Evolutionary conservation across 2,797 vertebrate species (phyloP), one percentile per base, ranked within the genome.

Genomic region (Takifugu ocellatus): DNA sequence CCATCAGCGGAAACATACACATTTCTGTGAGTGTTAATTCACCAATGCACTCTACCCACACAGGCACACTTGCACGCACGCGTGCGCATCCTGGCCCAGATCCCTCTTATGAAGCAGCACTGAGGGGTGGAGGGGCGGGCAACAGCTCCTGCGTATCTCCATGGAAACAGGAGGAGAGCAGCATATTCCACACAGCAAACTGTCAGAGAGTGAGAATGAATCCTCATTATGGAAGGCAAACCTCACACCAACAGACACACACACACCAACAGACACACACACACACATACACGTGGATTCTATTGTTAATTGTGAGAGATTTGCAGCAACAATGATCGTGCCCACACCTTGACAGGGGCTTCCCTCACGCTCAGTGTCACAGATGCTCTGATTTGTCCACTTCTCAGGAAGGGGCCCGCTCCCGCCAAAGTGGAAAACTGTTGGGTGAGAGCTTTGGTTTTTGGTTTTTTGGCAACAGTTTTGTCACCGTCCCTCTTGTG

Each of bases 111-210:
- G 74, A 84, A 87, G 80, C 78, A 67, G 60, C 72, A 76, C 33
- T 47, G 51, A 27, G 36, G 25, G 45, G 25, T 8, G 46, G 64
- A 45, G 51, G 56, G 57, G 43, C 2, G 11, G 15, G 75, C 81
- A 88, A 89, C 86, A 87, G 88, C 80, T 87, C 84, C 77, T 63
- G 77, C 80, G 65, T 63, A 91, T 92, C 89, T 90, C 91, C 91
- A 92, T 92, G 91, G 91, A 91, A 92, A 92, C 91, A 92, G 78
- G 90, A 84, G 82, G 82, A 88, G 89, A 88, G 85, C 84, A 87
- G 88, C 86, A 86, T 85, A 86, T 89, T 86, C 86, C 63, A 77
- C 77, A 84, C 83, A 58, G 71, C 63, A 54, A 84, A 84, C 86
- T 85, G 85, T 90, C 83, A 88, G 77, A 85, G 77, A 85, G 66